Conservation (phyloP, 2,888 invertebrate species). For the Eurois occulta region DNA sequence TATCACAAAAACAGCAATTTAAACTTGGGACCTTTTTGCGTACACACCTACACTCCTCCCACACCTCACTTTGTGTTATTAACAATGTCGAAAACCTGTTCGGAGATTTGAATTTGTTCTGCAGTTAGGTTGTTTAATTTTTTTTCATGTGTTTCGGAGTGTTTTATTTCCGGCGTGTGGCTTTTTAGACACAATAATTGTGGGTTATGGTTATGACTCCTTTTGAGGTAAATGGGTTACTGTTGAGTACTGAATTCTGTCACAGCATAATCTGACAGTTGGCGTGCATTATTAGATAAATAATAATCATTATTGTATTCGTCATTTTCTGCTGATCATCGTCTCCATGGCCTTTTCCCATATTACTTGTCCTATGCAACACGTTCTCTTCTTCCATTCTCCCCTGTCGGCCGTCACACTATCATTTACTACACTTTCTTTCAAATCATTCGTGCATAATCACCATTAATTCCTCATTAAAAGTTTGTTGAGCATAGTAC, state of each 20-base stretch:
- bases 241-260: background rate
- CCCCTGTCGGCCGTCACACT: background rate
- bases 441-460: background rate
- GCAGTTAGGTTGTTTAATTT: slow-evolving; percentile 58
- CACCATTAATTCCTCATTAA: background rate
- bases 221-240: background rate
- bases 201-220: background rate
- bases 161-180: slow-evolving; percentile 61
- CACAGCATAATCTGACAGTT: background rate
- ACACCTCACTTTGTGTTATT: slow-evolving; percentile 70
- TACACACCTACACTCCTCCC: slow-evolving; percentile 70
- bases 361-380: background rate
- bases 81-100: slow-evolving; percentile 75
- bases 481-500: background rate
- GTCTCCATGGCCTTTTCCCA: background rate
- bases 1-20: slow-evolving; percentile 78
- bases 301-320: background rate
- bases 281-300: background rate
- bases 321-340: background rate
- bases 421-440: background rate
- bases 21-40: slow-evolving; percentile 75
- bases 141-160: slow-evolving; percentile 29
- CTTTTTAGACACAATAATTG: slow-evolving; percentile 16
- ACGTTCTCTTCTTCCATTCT: background rate
- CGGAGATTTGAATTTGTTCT: slow-evolving; percentile 70